Percentiles rank a stretch among this genome's conserved stretches.
phyloP scores from a whole-genome alignment of 2,113 vertebrate genomes.

The Limanda limanda region DNA sequence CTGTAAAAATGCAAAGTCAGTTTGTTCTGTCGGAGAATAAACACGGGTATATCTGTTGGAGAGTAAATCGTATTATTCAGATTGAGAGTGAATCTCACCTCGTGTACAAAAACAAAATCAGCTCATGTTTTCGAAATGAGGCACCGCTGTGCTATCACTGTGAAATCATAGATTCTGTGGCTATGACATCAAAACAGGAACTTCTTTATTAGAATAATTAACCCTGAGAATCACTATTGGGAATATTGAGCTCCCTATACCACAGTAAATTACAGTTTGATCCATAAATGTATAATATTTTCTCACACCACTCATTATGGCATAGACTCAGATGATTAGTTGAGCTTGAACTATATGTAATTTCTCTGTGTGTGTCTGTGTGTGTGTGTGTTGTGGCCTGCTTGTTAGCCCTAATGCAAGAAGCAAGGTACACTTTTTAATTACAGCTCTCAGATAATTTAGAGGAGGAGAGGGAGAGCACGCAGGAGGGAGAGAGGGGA shows the following conservation, averaged over 20 bases:
- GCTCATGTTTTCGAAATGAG: background rate
- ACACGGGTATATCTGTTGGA: constrained; percentile 12
- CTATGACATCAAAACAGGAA: background rate
- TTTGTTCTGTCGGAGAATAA: constrained; percentile 34
- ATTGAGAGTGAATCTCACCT: constrained; percentile 34
- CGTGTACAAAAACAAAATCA: background rate
- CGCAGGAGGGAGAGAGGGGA: constrained; percentile 28
- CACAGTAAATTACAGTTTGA: constrained; percentile 13
- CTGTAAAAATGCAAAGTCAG: constrained; percentile 18
- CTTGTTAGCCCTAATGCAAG: constrained; percentile 68
- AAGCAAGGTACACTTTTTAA: constrained; percentile 75
- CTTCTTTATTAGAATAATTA: constrained; percentile 6
- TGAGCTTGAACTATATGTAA: constrained; percentile 57
- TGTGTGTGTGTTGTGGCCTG: constrained; percentile 40
- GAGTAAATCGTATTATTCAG: constrained; percentile 28
- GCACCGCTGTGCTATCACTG: rapidly evolving
- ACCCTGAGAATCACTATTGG: constrained; percentile 6
- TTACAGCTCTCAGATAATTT: constrained; percentile 79
- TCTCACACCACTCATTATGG: constrained; percentile 21
- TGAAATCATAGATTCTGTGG: constrained; percentile 2
- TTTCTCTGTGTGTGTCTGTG: constrained; percentile 23
- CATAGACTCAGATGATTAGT: constrained; percentile 61
- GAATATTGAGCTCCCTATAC: background rate
- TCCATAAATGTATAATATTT: constrained; percentile 22
- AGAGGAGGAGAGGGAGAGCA: constrained; percentile 48